Evolutionary conservation across 2,113 vertebrate genomes (phyloP).

Genomic region (Pachycephala philippinensis): DNA sequence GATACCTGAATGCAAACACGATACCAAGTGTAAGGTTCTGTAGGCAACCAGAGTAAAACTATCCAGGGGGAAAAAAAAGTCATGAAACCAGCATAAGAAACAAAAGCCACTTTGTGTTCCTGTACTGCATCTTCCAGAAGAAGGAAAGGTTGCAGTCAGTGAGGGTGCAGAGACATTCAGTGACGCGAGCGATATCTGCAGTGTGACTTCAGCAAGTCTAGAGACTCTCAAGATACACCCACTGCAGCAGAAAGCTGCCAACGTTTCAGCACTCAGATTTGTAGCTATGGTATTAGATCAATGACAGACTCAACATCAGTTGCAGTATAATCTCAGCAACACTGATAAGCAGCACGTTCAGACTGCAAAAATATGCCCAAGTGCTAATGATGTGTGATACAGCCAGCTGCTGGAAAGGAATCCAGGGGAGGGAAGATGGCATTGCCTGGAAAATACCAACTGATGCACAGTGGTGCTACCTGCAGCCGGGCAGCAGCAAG

Average conservation of each 20-base stretch:
- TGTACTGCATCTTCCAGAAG: neutral
- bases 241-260: conserved; percentile 57
- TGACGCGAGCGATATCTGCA: neutral
- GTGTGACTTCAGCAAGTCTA: conserved; percentile 57
- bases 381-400: conserved; percentile 12
- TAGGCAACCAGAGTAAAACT: neutral
- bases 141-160: neutral
- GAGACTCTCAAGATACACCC: conserved; percentile 46
- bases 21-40: neutral
- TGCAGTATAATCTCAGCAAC: conserved; percentile 31
- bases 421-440: neutral
- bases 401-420: neutral
- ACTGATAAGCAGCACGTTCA: conserved; percentile 26
- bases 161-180: neutral
- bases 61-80: neutral
- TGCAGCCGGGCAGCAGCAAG: neutral
- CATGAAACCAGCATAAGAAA: neutral
- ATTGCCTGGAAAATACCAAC: neutral
- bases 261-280: conserved; percentile 8
- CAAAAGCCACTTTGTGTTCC: neutral
- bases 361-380: conserved; percentile 5
- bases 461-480: neutral
- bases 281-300: conserved; percentile 35
- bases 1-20: neutral
- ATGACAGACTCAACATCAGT: conserved; percentile 45